Percentiles rank a stretch among this genome's conserved stretches.
Conservation (phyloP, 2,113 vertebrate species). For the Ia io region DNA sequence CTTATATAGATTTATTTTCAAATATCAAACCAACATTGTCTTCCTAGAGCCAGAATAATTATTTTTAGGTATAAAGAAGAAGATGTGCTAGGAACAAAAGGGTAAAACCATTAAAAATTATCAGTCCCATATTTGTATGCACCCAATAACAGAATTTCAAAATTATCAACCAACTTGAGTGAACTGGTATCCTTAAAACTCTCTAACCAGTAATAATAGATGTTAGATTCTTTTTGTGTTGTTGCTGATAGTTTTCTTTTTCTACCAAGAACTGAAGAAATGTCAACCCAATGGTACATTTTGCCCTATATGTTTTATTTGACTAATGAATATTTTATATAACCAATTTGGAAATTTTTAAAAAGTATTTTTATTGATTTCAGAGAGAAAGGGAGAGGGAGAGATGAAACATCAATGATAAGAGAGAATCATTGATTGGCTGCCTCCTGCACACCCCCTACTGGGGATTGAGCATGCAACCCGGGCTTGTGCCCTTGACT, state of each 20-base stretch:
- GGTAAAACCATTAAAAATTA: background rate
- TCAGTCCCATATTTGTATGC: background rate
- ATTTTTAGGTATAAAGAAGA: background rate
- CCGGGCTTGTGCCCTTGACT: too few relatives aligned
- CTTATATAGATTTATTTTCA: background rate
- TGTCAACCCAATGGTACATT: background rate
- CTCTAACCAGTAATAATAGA: background rate
- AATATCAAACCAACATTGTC: background rate
- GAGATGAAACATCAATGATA: too few relatives aligned
- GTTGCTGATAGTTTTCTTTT: background rate
- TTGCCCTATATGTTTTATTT: background rate
- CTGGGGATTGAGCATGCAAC: too few relatives aligned
- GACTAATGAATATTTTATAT: background rate
- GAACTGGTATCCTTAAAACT: background rate
- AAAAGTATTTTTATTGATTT: too few relatives aligned
- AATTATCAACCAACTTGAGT: background rate
- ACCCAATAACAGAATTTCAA: background rate
- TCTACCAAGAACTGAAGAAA: background rate
- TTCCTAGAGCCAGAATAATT: background rate
- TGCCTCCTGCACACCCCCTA: too few relatives aligned
- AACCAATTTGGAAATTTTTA: background rate
- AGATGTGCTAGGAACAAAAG: background rate
- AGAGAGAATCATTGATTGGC: too few relatives aligned
- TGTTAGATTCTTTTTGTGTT: background rate
- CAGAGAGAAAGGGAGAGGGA: too few relatives aligned